A percentile compares a stretch with the other conserved stretches of the same genome.
Evolutionary conservation across 2,797 vertebrate species (phyloP).

Genomic region (Geotrypetes seraphini): DNA sequence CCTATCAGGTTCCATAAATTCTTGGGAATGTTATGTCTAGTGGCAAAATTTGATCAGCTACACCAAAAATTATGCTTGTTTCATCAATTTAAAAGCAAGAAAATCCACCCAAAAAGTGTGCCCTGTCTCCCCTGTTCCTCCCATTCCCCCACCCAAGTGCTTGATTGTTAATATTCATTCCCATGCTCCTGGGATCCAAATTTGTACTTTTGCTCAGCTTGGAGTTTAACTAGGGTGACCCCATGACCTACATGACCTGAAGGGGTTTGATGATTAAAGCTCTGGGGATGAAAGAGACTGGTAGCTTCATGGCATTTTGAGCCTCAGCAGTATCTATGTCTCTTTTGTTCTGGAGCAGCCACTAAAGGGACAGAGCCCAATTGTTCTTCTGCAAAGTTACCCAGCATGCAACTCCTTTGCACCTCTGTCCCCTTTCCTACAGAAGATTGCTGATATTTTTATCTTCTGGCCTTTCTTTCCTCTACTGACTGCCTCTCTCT

Average conservation of each 20-base stretch:
- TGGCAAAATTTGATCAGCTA: no score
- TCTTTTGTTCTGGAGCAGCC: constrained; percentile 38
- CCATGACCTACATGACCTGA: constrained; percentile 36
- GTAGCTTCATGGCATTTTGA: constrained; percentile 43
- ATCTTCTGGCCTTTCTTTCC: constrained; percentile 5
- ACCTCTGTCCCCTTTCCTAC: constrained; percentile 29
- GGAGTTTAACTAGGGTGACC: constrained; percentile 47
- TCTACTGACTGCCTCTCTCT: no score
- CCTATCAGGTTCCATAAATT: no score
- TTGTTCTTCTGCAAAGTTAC: constrained; percentile 45
- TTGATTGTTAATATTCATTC: neutral
- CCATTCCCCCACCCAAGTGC: no score
- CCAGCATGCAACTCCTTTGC: constrained; percentile 25
- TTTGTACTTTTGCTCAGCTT: constrained; percentile 27
- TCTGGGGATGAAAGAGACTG: constrained; percentile 56
- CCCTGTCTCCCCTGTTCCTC: no score
- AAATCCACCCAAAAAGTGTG: no score
- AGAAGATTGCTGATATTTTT: constrained; percentile 33
- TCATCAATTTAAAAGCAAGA: no score
- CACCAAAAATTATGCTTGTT: no score
- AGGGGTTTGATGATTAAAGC: constrained; percentile 31
- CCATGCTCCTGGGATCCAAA: neutral
- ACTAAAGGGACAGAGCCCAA: constrained; percentile 47
- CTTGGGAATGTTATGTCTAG: no score
- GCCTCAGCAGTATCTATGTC: constrained; percentile 25